Percentiles rank a stretch among this genome's conserved stretches.
These are phyloP conservation scores for Melitaea athalia DNA, from an alignment of 2,888 invertebrate genomes.

Conservation along the genomic window DNA sequence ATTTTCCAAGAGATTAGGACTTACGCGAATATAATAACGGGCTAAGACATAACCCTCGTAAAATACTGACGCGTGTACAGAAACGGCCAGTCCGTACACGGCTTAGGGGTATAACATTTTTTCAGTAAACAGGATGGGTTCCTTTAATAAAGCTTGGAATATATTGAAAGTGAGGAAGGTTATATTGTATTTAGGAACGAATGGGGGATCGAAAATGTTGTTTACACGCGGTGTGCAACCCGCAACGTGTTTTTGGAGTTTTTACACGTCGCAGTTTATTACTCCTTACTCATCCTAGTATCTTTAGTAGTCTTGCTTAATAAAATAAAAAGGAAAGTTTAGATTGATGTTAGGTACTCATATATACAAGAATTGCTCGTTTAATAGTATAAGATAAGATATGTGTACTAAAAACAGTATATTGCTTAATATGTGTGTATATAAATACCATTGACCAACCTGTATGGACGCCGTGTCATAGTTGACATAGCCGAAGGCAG, in stretches of 20 bases:
- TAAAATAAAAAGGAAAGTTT: too few relatives aligned
- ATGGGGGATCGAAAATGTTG: background rate
- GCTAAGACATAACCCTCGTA: too few relatives aligned
- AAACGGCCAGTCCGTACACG: conserved; percentile 43
- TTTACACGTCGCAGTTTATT: background rate
- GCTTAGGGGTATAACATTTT: conserved; percentile 38
- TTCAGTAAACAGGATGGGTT: conserved; percentile 14
- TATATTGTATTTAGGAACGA: background rate
- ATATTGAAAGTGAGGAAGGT: conserved; percentile 9
- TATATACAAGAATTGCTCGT: too few relatives aligned
- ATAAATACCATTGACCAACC: conserved; percentile 43
- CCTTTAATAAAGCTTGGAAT: conserved; percentile 22
- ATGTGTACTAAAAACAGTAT: too few relatives aligned
- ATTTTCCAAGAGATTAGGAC: too few relatives aligned
- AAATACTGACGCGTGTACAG: too few relatives aligned
- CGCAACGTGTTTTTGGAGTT: background rate
- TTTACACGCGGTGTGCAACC: background rate
- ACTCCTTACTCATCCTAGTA: background rate
- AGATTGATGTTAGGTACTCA: too few relatives aligned
- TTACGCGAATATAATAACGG: too few relatives aligned
- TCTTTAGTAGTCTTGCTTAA: too few relatives aligned
- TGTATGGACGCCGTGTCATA: conserved; percentile 62
- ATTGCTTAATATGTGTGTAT: too few relatives aligned
- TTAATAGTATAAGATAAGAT: too few relatives aligned
- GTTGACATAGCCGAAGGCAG: conserved; percentile 61